Evolutionary conservation across 2,113 vertebrate species (phyloP).

Genomic region (Spilogale gracilis): DNA sequence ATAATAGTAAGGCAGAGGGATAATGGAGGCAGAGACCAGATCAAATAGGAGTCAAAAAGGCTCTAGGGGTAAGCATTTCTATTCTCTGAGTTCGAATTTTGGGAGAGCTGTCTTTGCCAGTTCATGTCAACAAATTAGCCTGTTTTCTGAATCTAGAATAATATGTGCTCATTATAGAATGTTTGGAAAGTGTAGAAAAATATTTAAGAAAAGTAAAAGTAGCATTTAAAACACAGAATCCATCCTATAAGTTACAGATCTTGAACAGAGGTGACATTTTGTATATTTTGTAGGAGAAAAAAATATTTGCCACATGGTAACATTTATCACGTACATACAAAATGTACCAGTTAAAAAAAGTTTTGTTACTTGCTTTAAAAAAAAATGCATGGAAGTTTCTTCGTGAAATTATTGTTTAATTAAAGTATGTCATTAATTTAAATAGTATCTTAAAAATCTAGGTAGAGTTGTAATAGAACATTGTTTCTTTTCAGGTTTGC

Average conservation of each 20-base stretch:
- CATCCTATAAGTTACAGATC: not conserved
- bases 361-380: conserved; percentile 27
- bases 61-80: not conserved
- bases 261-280: conserved; percentile 27
- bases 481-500: conserved; percentile 93
- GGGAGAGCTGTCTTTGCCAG: not conserved
- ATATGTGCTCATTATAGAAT: not conserved
- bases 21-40: not conserved
- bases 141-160: conserved; percentile 19
- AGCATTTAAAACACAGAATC: conserved; percentile 48
- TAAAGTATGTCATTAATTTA: conserved; percentile 38
- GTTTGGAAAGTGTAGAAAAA: conserved; percentile 58
- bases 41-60: too few relatives aligned
- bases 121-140: not conserved
- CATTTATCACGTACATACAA: not conserved
- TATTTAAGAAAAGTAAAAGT: conserved; percentile 19
- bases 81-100: conserved; percentile 2
- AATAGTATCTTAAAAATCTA: conserved; percentile 10
- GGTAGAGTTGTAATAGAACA: not conserved
- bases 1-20: not conserved
- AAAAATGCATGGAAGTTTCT: not conserved
- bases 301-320: not conserved
- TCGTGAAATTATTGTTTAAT: conserved; percentile 51
- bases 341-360: not conserved
- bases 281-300: not conserved